phyloP scores from a whole-genome alignment of 2,888 invertebrate genomes.

The Lepidochitona cinerea region DNA sequence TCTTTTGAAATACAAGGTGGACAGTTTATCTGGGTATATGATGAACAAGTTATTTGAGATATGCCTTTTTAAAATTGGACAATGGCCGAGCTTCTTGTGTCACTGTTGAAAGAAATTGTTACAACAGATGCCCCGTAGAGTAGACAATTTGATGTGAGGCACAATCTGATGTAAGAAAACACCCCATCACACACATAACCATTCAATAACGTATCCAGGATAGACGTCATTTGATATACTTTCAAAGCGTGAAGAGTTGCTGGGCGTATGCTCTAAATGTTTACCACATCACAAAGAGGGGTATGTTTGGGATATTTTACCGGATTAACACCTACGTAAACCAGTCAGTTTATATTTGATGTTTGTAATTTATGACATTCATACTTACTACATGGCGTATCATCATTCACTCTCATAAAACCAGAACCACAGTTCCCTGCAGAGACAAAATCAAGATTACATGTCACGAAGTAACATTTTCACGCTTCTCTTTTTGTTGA shows the following conservation, averaged over 20 bases:
- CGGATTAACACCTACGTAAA: neutral
- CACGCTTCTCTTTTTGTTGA: too few relatives aligned
- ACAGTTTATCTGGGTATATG: too few relatives aligned
- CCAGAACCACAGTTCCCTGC: conserved; percentile 71
- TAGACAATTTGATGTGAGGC: neutral
- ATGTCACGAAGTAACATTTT: too few relatives aligned
- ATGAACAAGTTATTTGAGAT: too few relatives aligned
- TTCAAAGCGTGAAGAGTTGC: neutral
- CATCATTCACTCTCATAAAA: conserved; percentile 73
- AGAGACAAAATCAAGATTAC: conserved; percentile 7
- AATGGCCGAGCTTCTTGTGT: too few relatives aligned
- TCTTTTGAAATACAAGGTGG: too few relatives aligned
- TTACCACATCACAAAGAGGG: neutral
- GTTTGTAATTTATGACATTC: neutral
- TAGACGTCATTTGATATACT: neutral
- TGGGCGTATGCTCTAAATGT: neutral
- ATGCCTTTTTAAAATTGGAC: too few relatives aligned
- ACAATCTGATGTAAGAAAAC: neutral
- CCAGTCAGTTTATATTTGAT: neutral
- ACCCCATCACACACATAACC: neutral
- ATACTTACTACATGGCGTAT: conserved; percentile 73
- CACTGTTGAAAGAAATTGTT: too few relatives aligned
- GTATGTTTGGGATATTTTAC: neutral
- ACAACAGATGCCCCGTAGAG: too few relatives aligned
- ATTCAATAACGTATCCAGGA: too few relatives aligned